A percentile compares a stretch with the other conserved stretches of the same genome.
Evolutionary conservation across 2,888 invertebrate genomes (phyloP).

Genomic region (Ashinkailepas kermadecensis): DNA sequence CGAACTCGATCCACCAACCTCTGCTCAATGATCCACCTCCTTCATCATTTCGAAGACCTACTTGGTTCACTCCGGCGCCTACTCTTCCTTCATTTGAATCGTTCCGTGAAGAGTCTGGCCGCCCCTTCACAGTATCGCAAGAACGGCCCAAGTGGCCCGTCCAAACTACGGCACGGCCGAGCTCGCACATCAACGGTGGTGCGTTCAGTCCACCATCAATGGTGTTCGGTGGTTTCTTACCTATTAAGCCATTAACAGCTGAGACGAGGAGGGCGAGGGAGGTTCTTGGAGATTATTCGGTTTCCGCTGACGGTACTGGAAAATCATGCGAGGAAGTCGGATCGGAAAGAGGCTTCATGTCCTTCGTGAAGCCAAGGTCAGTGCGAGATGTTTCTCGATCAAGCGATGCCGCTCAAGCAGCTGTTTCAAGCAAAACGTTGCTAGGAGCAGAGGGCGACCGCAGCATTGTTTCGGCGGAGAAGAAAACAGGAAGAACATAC

Average conservation of each 20-base stretch:
- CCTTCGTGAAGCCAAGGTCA: too few relatives aligned
- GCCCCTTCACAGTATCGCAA: neutral
- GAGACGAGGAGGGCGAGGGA: neutral
- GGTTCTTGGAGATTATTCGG: neutral
- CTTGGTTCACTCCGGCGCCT: neutral
- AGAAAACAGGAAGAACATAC: too few relatives aligned
- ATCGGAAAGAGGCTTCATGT: too few relatives aligned
- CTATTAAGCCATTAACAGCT: neutral
- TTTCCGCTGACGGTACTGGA: neutral
- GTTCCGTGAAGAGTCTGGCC: neutral
- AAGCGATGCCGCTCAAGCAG: neutral
- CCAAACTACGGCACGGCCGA: too few relatives aligned
- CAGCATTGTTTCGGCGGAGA: too few relatives aligned
- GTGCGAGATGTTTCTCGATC: neutral
- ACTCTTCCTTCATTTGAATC: neutral
- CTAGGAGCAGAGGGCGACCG: too few relatives aligned
- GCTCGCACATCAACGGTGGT: neutral
- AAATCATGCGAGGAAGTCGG: neutral
- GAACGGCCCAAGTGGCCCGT: neutral
- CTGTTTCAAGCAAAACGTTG: neutral
- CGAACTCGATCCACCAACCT: neutral
- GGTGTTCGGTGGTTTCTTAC: neutral
- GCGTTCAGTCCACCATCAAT: neutral
- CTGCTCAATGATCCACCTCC: too few relatives aligned
- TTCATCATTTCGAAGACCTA: neutral